Evolutionary conservation across 2,113 vertebrate species (phyloP), one percentile per base, ranked within the genome.

Genomic region (Thunnus maccoyii): DNA sequence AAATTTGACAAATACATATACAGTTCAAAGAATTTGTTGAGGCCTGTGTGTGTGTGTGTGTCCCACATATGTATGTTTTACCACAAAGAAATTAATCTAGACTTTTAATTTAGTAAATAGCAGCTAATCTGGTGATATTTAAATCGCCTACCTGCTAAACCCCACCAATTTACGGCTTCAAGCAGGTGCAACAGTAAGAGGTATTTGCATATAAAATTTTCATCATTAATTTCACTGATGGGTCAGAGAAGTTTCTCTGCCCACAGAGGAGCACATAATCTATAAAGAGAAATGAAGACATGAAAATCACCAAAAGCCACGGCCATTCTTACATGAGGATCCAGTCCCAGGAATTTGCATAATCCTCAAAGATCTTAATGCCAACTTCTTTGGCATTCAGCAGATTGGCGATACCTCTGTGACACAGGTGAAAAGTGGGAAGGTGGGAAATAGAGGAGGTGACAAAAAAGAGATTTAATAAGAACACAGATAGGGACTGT

Each of bases 341-440:
- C 98, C 97, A 99, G 83, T 96, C 94, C 98, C 98, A 99, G 65
- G 97, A 97, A 76, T 94, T 97, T 74, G 96, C 94, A 84, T 97
- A 99, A 90, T 99, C 98, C 93, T 99, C 98, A 94, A 98, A 97
- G 87, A 98, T 96, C 94, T 96, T 98, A 77, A 96, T 82, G 83
- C 96, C 96, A 76, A 98, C 64, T 86, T 97, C 93, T 93, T 96
- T 97, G 89, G 96, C 96, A 78, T 96, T 94, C 73, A 99, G 94
- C 68, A 97, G 93, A 83, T 88, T 95, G 93, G 95, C 95, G 83
- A 99, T 94, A 66, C 94, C 94, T 22, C 98, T 97, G 95, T 91
- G 70, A 78, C 14, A 76, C 16, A 65, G 46, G 55, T 61, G 25
- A 76, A 51, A 76, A 3, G 27, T 56, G 36, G 80, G 54, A 60